Percentiles rank a stretch among this genome's conserved stretches.
Conservation (phyloP, 2,888 invertebrate genomes). For the Caenorhabditis becei region DNA sequence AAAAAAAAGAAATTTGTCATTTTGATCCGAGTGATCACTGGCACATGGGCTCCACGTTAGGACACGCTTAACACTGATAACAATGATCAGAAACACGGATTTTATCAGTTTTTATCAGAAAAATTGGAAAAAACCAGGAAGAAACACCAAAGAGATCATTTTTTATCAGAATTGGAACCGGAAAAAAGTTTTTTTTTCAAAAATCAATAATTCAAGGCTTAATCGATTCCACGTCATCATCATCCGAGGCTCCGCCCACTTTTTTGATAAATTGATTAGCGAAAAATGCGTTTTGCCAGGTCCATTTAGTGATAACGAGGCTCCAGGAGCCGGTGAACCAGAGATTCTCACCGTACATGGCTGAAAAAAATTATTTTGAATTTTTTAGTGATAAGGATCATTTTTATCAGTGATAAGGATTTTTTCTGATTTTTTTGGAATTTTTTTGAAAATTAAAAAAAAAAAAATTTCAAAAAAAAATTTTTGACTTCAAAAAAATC, state of each 20-base stretch:
- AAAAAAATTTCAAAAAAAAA: neutral
- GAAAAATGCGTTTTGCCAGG: slow-evolving; percentile 54
- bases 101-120: no score
- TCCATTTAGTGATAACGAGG: slow-evolving; percentile 33
- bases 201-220: slow-evolving; percentile 16
- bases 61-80: slow-evolving; percentile 17
- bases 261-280: slow-evolving; percentile 21
- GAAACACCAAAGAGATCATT: slow-evolving; percentile 22
- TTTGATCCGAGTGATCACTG: slow-evolving; percentile 24
- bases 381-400: neutral
- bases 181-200: no score
- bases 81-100: slow-evolving; percentile 18
- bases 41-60: slow-evolving; percentile 22
- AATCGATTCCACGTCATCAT: slow-evolving; percentile 25
- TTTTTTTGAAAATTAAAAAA: slow-evolving; percentile 17
- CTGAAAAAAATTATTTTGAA: neutral
- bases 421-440: no score
- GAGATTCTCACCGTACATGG: slow-evolving; percentile 26
- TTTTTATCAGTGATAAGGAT: no score
- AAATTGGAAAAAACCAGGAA: no score
- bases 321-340: slow-evolving; percentile 53
- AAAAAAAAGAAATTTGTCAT: slow-evolving; percentile 6
- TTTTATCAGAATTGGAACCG: neutral
- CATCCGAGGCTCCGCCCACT: slow-evolving; percentile 15
- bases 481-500: neutral